Evolutionary conservation across 1,140 invertebrate genomes (phyloP).

Genomic region (Achroia grisella): DNA sequence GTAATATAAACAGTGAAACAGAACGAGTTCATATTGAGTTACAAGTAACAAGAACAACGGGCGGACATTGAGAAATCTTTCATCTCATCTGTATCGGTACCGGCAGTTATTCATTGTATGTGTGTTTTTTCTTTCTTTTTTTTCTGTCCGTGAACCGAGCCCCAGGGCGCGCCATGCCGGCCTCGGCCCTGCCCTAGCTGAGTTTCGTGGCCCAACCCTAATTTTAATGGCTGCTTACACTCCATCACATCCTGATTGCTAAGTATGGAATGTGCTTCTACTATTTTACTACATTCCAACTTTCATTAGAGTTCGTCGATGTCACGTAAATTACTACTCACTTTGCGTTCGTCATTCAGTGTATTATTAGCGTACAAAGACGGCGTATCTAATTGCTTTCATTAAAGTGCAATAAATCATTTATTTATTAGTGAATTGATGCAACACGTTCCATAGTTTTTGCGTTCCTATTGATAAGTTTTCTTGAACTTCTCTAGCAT

Average conservation of each 20-base stretch:
- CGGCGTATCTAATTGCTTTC: conserved; percentile 62
- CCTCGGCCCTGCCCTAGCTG: conserved; percentile 54
- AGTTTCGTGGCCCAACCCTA: conserved; percentile 66
- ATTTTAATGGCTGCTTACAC: conserved; percentile 67
- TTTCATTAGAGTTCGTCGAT: conserved; percentile 13
- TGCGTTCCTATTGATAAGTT: too few relatives aligned
- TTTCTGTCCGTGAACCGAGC: conserved; percentile 30
- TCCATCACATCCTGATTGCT: conserved; percentile 52
- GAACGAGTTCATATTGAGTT: conserved; percentile 49
- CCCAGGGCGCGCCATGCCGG: conserved; percentile 36
- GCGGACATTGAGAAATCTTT: conserved; percentile 62
- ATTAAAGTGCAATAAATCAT: conserved; percentile 62
- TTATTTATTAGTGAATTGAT: conserved; percentile 34
- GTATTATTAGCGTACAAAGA: conserved; percentile 28
- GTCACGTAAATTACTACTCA: not conserved
- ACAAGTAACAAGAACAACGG: conserved; percentile 51
- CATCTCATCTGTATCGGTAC: conserved; percentile 57
- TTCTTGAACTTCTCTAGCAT: too few relatives aligned
- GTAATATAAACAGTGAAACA: conserved; percentile 36
- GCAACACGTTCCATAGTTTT: not conserved
- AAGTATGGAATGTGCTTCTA: conserved; percentile 40
- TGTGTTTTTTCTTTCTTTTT: conserved; percentile 43
- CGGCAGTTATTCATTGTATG: conserved; percentile 56
- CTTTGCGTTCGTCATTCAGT: not conserved
- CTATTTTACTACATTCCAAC: conserved; percentile 19